Evolutionary conservation across 2,797 vertebrate species (phyloP).

Genomic region (Lycodopsis pacificus): DNA sequence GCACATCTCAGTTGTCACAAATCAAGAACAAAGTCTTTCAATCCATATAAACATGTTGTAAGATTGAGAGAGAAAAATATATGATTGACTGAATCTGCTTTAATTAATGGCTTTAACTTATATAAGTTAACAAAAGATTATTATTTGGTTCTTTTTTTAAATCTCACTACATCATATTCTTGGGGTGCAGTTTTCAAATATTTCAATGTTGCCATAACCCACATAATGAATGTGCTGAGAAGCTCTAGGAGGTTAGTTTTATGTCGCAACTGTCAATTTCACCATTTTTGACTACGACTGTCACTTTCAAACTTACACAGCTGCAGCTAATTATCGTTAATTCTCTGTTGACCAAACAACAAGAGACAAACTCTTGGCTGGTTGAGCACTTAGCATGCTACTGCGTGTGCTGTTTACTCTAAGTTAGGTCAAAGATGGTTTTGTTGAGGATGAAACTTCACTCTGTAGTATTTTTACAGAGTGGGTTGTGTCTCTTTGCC

Average conservation of each 20-base stretch:
- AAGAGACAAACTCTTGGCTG: not conserved
- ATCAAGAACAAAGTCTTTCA: not conserved
- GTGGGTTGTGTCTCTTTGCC: not conserved
- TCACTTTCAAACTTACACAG: not conserved
- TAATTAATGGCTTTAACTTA: not conserved
- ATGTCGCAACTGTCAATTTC: not conserved
- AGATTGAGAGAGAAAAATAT: not conserved
- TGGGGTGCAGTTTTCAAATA: not conserved
- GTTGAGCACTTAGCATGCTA: not conserved
- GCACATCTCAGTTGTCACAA: too few species aligned
- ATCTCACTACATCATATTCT: not conserved
- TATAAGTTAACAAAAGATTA: too few species aligned
- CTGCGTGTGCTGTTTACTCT: accelerated
- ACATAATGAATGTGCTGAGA: not conserved
- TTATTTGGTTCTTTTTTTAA: not conserved
- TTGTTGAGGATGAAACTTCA: not conserved
- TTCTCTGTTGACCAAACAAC: not conserved
- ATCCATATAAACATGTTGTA: not conserved
- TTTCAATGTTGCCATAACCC: not conserved
- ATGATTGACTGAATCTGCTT: not conserved
- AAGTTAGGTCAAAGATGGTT: not conserved
- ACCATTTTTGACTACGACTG: not conserved
- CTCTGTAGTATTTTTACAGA: too few species aligned
- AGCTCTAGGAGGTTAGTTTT: not conserved
- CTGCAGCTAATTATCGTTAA: not conserved